phyloP scores from a whole-genome alignment of 2,113 vertebrate genomes.

The Campylomormyrus tamandua region DNA sequence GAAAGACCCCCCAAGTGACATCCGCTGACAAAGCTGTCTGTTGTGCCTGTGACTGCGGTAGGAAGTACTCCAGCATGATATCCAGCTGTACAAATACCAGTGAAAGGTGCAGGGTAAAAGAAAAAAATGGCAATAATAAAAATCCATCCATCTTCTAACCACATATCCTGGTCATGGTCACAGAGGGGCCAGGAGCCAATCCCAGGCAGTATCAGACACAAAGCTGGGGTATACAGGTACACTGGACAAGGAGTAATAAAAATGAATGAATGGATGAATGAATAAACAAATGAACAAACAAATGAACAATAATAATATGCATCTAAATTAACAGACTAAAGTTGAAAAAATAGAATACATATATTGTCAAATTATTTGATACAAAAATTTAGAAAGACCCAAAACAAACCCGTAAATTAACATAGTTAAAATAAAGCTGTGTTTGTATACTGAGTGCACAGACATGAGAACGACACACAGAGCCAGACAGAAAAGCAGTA shows the following conservation, averaged over 20 bases:
- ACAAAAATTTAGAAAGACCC: not conserved
- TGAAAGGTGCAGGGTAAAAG: not conserved
- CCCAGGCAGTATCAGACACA: not conserved
- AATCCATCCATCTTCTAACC: not conserved
- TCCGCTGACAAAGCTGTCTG: not conserved
- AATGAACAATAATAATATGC: not conserved
- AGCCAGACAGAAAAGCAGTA: not conserved
- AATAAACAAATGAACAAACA: not conserved
- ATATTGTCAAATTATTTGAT: not conserved
- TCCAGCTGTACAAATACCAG: not conserved
- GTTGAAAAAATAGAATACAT: not conserved
- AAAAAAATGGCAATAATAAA: not conserved
- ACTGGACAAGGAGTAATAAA: not conserved
- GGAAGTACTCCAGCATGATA: not conserved
- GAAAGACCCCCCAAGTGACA: not conserved
- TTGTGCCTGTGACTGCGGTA: not conserved
- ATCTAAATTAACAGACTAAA: not conserved
- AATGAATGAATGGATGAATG: not conserved
- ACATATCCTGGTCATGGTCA: not conserved
- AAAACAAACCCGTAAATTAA: not conserved
- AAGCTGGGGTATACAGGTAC: not conserved
- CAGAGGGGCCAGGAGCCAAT: not conserved
- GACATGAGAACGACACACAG: not conserved
- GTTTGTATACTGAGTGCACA: not conserved
- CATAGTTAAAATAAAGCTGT: not conserved